Percentiles rank a stretch among this genome's conserved stretches.
Evolutionary conservation across 1,140 invertebrate species (phyloP).

Genomic region (Temnothorax curvispinosus): DNA sequence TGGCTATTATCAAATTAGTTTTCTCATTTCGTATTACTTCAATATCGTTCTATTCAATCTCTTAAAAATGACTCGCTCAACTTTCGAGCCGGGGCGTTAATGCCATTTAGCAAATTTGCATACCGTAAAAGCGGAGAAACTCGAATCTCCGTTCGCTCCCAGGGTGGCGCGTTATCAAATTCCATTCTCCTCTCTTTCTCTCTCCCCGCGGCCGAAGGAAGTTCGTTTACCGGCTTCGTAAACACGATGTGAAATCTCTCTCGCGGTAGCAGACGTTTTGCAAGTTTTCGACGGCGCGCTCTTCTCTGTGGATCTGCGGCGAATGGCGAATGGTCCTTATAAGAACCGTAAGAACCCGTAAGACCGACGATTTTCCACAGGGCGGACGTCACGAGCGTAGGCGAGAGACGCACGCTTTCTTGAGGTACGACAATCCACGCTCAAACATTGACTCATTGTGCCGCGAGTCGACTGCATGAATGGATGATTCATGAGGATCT

Average conservation of each 20-base stretch:
- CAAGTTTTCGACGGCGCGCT: constrained; percentile 43
- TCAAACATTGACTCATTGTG: constrained; percentile 80
- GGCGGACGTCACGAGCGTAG: constrained; percentile 65
- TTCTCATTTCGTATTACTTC: background rate
- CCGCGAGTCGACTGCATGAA: constrained; percentile 60
- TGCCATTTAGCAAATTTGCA: constrained; percentile 34
- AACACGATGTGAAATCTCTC: constrained; percentile 13
- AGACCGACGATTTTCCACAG: constrained; percentile 75
- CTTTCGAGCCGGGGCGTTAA: background rate
- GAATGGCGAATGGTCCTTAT: constrained; percentile 39
- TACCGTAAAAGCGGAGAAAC: constrained; percentile 18
- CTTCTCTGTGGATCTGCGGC: constrained; percentile 55
- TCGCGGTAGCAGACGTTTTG: constrained; percentile 24
- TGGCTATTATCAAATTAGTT: constrained; percentile 18
- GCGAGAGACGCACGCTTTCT: constrained; percentile 67
- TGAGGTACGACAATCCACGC: constrained; percentile 71
- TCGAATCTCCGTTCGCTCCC: constrained; percentile 28
- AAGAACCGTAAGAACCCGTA: constrained; percentile 19
- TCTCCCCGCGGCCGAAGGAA: background rate
- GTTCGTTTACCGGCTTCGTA: constrained; percentile 41
- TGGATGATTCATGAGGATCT: constrained; percentile 80
- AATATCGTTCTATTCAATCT: constrained; percentile 12
- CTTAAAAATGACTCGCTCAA: constrained; percentile 32
- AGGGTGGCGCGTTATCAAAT: constrained; percentile 30
- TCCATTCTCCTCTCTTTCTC: background rate